Evolutionary conservation across 2,797 vertebrate species (phyloP).

Genomic region (Gallinago nigripennis): DNA sequence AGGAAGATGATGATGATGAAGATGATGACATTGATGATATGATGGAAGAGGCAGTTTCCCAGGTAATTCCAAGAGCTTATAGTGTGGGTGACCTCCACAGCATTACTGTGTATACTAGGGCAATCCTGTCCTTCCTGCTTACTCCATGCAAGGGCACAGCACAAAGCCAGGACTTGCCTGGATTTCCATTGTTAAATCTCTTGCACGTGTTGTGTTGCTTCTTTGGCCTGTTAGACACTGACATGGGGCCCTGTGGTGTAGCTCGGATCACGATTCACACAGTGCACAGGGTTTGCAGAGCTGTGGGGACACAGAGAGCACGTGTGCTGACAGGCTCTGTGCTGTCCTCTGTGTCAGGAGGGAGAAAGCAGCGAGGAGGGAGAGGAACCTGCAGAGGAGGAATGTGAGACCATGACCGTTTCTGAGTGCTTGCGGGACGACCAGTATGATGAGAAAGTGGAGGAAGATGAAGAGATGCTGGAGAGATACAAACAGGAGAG

Average conservation of each 20-base stretch:
- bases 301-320: accelerated
- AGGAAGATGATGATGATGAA: conserved; percentile 71
- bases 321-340: neutral
- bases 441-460: conserved; percentile 86
- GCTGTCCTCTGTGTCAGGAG: conserved; percentile 46
- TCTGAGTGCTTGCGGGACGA: conserved; percentile 80
- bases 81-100: neutral
- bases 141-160: neutral
- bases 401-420: conserved; percentile 78
- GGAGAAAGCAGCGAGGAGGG: conserved; percentile 59
- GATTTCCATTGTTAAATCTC: neutral
- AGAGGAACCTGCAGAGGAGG: conserved; percentile 73
- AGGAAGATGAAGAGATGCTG: conserved; percentile 86
- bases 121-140: neutral
- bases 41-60: conserved; percentile 79
- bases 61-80: conserved; percentile 65
- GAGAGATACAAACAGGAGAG: conserved; percentile 90
- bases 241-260: neutral
- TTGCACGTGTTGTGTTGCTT: accelerated
- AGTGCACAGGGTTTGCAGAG: accelerated
- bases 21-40: conserved; percentile 73
- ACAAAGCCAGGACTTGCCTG: neutral
- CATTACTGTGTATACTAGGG: accelerated
- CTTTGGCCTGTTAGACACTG: neutral
- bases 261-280: neutral